Evolutionary conservation across 2,888 invertebrate species (phyloP), one percentile per base, ranked within the genome.

Genomic region (Microplitis manilae): DNA sequence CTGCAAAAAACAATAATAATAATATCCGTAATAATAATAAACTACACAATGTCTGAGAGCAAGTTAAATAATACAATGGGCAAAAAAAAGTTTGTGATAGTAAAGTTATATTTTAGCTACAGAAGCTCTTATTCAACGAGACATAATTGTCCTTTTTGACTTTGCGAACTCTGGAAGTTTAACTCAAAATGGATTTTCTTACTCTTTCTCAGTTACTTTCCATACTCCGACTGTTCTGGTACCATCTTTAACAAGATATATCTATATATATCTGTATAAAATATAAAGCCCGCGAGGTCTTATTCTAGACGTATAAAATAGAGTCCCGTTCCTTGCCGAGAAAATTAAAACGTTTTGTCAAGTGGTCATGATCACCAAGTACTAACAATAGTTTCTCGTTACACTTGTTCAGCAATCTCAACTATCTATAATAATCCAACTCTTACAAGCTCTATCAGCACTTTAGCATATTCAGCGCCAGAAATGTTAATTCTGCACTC

Each of bases 401-500:
- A 50, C 50, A 13, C 50, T 50, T 50, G 9, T 50, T 50, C 50
- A 50, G 50, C 50, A 50, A 50, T 50, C 50, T 50, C 30, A 30
- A 30, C 30, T 30, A 30, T 30, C 13, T 50, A 50, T 50, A 8
- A 50, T 50, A 50, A 50, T 30, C 30, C 50, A 50, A 50, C 50
- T 50, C 50, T 50, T 50, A 50, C 50, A 50, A 50, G 1, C 13
- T 50, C 50, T 13, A 13, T 50, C 50, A 13, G 8, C 50, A 50
- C 50, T 50, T 13, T 9, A 73, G 40, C 59, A 30, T 40, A 60
- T 62, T 15, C 61, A 38, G 40, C 9, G 50, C 9, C 50, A 50
- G 79, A 80, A 80, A 81, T 81, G 82, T 82, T 83, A 81, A 83
- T 82, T 82, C 75, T 73, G 71, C 81, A 79, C 73, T 78, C 68